These are phyloP conservation scores for Colletes gigas DNA, from an alignment of 1,140 invertebrate species.

Conservation along the genomic window DNA sequence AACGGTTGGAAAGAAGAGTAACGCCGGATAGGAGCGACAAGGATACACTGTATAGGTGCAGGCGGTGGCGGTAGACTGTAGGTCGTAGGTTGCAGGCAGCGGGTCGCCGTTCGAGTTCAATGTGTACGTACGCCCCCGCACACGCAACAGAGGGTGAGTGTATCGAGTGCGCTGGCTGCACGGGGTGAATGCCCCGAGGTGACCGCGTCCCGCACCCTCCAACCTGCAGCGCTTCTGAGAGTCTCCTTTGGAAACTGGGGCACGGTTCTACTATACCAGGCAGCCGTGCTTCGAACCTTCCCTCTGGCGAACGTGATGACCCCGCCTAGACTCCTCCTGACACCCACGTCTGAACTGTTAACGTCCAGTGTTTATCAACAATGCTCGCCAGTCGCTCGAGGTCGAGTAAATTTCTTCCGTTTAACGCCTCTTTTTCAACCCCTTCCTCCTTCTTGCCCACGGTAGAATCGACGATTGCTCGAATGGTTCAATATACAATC, in stretches of 20 bases:
- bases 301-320: conserved; percentile 10
- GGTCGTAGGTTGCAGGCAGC: conserved; percentile 26
- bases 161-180: conserved; percentile 68
- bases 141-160: conserved; percentile 29
- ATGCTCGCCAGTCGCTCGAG: background rate
- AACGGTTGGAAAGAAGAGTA: too few species aligned
- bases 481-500: too few species aligned
- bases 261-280: conserved; percentile 41
- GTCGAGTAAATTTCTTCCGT: background rate
- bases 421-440: too few species aligned
- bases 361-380: conserved; percentile 43
- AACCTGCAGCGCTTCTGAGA: conserved; percentile 26
- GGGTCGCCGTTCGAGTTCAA: conserved; percentile 16
- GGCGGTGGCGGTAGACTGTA: conserved; percentile 24
- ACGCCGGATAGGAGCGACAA: too few species aligned
- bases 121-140: conserved; percentile 26
- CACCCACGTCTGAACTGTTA: conserved; percentile 13
- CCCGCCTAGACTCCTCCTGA: conserved; percentile 7
- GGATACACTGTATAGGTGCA: background rate
- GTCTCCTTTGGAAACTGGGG: conserved; percentile 58
- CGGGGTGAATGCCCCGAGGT: conserved; percentile 70
- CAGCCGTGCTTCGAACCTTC: conserved; percentile 43
- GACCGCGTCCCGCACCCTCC: conserved; percentile 70
- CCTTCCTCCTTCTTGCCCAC: background rate
- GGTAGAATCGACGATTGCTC: background rate